Percentiles rank a stretch among this genome's conserved stretches.
These are phyloP conservation scores for Yoshiicerus persimilis DNA, from an alignment of 1,140 invertebrate species.

Conservation along the genomic window DNA sequence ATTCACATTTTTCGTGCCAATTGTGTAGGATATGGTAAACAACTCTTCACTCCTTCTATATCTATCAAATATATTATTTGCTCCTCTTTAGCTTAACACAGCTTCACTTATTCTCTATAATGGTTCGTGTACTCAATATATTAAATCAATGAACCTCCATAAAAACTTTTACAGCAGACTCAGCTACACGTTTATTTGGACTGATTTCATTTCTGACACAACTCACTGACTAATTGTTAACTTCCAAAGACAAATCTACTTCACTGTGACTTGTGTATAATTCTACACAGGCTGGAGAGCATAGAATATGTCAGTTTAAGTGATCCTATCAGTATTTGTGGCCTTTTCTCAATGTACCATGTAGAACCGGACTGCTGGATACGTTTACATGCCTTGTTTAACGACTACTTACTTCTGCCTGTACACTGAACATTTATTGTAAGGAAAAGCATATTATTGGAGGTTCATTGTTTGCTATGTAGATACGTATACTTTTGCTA, in stretches of 20 bases:
- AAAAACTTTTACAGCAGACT: background rate
- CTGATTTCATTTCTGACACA: background rate
- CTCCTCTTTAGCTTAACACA: too few relatives aligned
- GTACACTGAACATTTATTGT: too few relatives aligned
- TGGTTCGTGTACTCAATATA: too few relatives aligned
- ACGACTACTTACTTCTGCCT: too few relatives aligned
- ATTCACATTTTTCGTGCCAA: slow-evolving; percentile 12
- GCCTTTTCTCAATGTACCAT: background rate
- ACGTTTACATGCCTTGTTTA: background rate
- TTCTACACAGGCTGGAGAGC: background rate
- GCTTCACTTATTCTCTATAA: too few relatives aligned
- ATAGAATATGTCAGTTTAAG: background rate
- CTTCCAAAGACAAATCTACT: background rate
- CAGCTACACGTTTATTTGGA: background rate
- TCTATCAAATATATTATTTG: background rate
- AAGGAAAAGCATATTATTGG: too few relatives aligned
- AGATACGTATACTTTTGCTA: too few relatives aligned
- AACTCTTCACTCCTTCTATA: background rate
- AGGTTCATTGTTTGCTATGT: too few relatives aligned
- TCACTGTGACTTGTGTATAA: background rate
- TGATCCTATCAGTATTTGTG: background rate
- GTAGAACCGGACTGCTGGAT: too few relatives aligned
- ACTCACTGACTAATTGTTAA: background rate
- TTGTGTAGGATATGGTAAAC: background rate
- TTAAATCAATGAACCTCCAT: background rate